Evolutionary conservation across 1,140 invertebrate species (phyloP).

Genomic region (Lepidostoma basale): DNA sequence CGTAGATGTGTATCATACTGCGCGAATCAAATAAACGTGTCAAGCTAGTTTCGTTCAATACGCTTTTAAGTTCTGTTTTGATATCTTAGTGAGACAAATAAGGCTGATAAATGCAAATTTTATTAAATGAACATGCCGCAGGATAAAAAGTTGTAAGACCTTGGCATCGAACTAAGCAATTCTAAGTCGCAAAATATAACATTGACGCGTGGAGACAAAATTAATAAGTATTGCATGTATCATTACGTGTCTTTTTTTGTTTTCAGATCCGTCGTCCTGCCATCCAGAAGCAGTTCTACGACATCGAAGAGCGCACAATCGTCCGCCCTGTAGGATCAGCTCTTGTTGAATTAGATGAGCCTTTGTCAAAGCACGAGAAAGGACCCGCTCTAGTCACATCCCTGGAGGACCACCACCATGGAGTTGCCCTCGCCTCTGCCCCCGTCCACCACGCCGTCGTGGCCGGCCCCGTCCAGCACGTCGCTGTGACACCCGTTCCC

Average conservation of each 20-base stretch:
- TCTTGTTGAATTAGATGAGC: constrained; percentile 66
- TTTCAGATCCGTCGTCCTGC: constrained; percentile 65
- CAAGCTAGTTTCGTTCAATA: too few species aligned
- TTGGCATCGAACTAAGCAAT: neutral
- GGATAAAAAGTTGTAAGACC: constrained; percentile 18
- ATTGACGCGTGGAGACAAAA: neutral
- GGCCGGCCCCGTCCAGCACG: constrained; percentile 28
- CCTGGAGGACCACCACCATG: constrained; percentile 42
- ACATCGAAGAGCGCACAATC: constrained; percentile 68
- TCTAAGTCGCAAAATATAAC: neutral
- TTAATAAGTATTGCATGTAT: too few species aligned
- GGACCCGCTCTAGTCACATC: constrained; percentile 58
- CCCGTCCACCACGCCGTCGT: constrained; percentile 16
- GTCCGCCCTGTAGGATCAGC: constrained; percentile 68
- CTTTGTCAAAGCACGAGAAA: constrained; percentile 64
- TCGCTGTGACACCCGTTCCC: constrained; percentile 44
- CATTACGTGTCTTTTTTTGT: neutral
- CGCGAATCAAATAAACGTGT: too few species aligned
- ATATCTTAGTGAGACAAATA: too few species aligned
- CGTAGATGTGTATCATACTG: too few species aligned
- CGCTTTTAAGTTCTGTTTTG: too few species aligned
- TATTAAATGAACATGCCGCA: too few species aligned
- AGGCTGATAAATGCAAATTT: too few species aligned
- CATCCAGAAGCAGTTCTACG: constrained; percentile 71
- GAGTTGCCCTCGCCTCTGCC: constrained; percentile 13